Conservation (phyloP, 2,113 vertebrate genomes). For the Ochotona curzoniae region DNA sequence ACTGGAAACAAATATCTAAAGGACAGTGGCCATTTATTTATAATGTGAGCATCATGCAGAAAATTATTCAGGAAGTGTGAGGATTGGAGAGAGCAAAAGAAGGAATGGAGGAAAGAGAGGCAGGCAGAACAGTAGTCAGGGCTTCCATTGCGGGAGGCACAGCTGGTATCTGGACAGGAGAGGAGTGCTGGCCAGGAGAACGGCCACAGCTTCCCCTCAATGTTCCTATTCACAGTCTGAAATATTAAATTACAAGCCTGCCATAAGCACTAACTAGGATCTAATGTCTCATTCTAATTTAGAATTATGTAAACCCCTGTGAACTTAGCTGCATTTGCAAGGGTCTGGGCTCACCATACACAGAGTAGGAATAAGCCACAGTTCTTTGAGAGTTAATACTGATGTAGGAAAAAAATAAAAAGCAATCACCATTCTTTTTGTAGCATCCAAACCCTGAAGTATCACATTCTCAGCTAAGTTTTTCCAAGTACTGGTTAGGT, state of each 20-base stretch:
- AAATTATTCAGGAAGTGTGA: neutral
- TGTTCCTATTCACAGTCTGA: neutral
- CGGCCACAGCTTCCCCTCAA: neutral
- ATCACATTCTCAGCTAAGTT: neutral
- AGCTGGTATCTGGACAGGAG: neutral
- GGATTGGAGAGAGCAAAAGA: neutral
- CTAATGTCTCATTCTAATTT: neutral
- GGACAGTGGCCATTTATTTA: neutral
- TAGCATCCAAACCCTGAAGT: neutral
- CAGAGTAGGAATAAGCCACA: neutral
- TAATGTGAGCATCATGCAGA: neutral
- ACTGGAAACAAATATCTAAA: conserved; percentile 28
- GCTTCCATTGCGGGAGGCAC: neutral
- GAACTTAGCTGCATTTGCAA: neutral
- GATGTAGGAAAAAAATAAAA: neutral
- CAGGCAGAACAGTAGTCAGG: neutral
- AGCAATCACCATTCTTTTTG: neutral
- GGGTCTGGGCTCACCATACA: neutral
- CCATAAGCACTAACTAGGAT: neutral
- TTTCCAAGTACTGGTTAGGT: neutral
- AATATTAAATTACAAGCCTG: neutral
- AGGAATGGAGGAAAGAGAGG: neutral
- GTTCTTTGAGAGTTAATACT: neutral
- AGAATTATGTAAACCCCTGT: neutral
- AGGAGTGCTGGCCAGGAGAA: neutral